Percentiles rank a stretch among this genome's conserved stretches.
Conservation (phyloP, 2,888 invertebrate genomes). For the Slavum lentiscoides region DNA sequence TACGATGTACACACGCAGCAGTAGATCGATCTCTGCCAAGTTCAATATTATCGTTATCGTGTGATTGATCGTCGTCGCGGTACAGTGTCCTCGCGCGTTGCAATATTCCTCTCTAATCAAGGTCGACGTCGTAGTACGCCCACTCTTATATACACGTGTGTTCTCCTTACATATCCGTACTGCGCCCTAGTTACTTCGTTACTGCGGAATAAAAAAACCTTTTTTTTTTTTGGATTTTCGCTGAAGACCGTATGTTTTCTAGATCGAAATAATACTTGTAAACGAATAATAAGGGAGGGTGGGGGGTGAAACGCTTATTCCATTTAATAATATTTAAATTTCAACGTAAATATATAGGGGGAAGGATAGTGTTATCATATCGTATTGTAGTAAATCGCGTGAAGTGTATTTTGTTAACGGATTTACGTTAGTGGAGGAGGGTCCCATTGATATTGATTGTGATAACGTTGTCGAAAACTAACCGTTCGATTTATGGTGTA, state of each 20-base stretch:
- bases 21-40: constrained; percentile 36
- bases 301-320: too few species aligned
- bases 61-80: constrained; percentile 33
- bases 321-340: too few species aligned
- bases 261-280: too few species aligned
- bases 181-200: not conserved
- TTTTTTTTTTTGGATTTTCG: not conserved
- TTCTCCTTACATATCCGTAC: not conserved
- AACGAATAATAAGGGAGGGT: too few species aligned
- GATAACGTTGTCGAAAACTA: not conserved
- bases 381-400: not conserved
- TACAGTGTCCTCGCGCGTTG: constrained; percentile 16
- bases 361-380: too few species aligned
- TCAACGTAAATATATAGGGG: too few species aligned
- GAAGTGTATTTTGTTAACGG: not conserved
- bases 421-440: not conserved
- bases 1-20: not conserved
- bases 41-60: constrained; percentile 37
- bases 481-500: not conserved
- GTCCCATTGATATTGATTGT: not conserved
- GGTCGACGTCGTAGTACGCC: constrained; percentile 24
- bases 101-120: constrained; percentile 18
- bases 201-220: not conserved
- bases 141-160: constrained; percentile 5
- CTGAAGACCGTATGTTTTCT: not conserved